Evolutionary conservation across 1,140 invertebrate genomes (phyloP).

Genomic region (Cherax quadricarinatus): DNA sequence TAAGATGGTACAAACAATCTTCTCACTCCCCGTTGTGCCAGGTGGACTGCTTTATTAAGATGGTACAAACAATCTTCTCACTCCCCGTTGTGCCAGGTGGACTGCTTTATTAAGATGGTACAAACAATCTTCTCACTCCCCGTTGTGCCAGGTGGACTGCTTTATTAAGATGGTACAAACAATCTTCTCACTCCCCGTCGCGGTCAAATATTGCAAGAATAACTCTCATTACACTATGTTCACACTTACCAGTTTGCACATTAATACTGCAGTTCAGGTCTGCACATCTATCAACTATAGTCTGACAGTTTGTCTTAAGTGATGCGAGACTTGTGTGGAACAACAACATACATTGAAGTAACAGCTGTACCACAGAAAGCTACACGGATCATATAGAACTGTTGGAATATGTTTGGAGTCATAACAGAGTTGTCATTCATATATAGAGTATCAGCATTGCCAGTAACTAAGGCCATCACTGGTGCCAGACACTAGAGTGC

Average conservation of each 20-base stretch:
- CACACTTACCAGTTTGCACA: slow-evolving; percentile 9
- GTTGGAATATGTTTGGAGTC: slow-evolving; percentile 65
- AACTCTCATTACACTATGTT: slow-evolving; percentile 34
- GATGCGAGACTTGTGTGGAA: slow-evolving; percentile 67
- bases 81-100: no score
- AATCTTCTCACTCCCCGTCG: slow-evolving; percentile 7
- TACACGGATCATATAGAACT: slow-evolving; percentile 62
- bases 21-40: no score
- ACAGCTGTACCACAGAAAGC: slow-evolving; percentile 62
- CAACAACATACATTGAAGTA: slow-evolving; percentile 57
- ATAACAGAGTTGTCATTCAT: slow-evolving; percentile 69
- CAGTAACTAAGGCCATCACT: slow-evolving; percentile 39
- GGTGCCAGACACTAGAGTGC: slow-evolving; percentile 64
- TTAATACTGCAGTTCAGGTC: background rate
- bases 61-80: no score
- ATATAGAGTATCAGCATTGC: slow-evolving; percentile 59
- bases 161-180: no score
- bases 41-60: no score
- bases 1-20: no score
- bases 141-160: no score
- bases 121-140: no score
- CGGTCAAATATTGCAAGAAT: slow-evolving; percentile 19
- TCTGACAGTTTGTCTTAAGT: slow-evolving; percentile 21
- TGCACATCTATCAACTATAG: no score
- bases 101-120: no score